Evolutionary conservation across 2,113 vertebrate genomes (phyloP).

Genomic region (Canis aureus): DNA sequence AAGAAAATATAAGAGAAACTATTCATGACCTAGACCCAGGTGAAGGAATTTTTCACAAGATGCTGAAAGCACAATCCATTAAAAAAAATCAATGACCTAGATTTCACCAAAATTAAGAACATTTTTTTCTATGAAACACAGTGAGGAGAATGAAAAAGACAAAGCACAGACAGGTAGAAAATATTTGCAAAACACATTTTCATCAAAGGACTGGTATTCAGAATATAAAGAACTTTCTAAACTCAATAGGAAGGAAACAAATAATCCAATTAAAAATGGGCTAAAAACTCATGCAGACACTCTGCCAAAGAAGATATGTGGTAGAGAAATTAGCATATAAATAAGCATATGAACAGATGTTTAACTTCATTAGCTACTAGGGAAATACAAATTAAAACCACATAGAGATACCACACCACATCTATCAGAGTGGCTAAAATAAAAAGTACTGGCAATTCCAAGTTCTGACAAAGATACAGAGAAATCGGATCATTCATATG

Average conservation of each 20-base stretch:
- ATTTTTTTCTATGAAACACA: not conserved
- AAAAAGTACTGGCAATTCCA: not conserved
- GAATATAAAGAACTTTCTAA: not conserved
- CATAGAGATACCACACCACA: not conserved
- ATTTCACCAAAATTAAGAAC: not conserved
- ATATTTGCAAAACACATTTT: not conserved
- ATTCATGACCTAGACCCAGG: not conserved
- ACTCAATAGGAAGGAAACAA: not conserved
- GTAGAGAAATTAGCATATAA: not conserved
- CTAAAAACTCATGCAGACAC: not conserved
- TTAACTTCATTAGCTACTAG: not conserved
- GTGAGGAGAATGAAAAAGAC: not conserved
- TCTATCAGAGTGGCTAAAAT: not conserved
- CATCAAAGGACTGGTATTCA: not conserved
- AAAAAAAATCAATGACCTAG: not conserved
- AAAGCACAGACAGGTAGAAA: not conserved
- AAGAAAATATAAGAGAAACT: not conserved
- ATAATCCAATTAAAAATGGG: not conserved
- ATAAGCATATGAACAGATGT: not conserved
- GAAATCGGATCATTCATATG: not conserved
- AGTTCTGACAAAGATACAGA: not conserved
- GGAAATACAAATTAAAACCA: not conserved
- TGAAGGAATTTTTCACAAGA: not conserved
- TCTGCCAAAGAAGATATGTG: not conserved
- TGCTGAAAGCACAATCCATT: not conserved